Evolutionary conservation across 1,140 invertebrate species (phyloP), one percentile per base, ranked within the genome.

Genomic region (Drosophila repleta): DNA sequence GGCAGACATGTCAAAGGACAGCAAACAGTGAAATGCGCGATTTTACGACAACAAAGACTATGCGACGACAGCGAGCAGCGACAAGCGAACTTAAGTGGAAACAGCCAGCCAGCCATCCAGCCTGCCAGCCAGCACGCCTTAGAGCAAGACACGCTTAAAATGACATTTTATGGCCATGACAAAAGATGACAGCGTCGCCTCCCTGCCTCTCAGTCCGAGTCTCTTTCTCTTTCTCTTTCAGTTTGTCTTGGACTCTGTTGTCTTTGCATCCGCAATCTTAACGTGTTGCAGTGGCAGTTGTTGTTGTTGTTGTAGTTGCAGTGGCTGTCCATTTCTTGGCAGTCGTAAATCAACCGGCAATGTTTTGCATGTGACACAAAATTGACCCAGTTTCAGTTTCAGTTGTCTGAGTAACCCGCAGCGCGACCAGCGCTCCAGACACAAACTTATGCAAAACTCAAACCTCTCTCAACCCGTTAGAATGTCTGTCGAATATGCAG

Each of bases 131-230:
- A 62, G 57, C 70, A 67, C 70, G 70, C 70, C 70, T 73, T 48
- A 62, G 18, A 63, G 58, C 55, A 58, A 60, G 57, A 62, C 64
- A 68, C 53, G 64, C 65, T 68, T 48, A 55, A 55, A 73, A 69
- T 63, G 24, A 26, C 66, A 68, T 83, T 83, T 83, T 83, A 83
- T 83, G 79, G 71, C 80, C 79, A 83, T 83, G 75, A 83, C 79
- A 83, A 83, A 83, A 83, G 80, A 79, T 70, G 77, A 77, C 65
- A 73, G 51, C 53, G 49, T 73, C 49, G 64, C 49, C 46, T 1
- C 15, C 8, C 39, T 29, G 4, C n/a, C 15, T 29, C 39, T 15
- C 39, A 4, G 5, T 17, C 15, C 7, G 15, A 8, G 8, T 49
- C 21, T 62, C 6, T 37, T 21, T 18, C 15, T 15, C 39, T 17